Base-by-base conservation (phyloP, 2,797 vertebrate genomes). In the Leptoclinus maculatus region DNA sequence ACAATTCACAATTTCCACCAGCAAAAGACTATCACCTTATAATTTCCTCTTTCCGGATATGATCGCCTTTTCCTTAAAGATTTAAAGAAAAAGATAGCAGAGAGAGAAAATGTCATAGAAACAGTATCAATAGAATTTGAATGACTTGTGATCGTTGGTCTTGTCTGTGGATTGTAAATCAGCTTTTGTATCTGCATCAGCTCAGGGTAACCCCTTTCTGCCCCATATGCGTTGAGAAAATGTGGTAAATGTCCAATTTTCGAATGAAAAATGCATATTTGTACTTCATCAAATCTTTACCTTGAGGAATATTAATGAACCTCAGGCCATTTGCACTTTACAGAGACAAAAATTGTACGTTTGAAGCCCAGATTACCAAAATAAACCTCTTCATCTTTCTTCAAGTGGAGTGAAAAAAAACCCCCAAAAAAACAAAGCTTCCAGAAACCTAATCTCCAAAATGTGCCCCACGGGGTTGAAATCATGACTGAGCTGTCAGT, bases 401-500 rank as follows among this genome's bases (percentile, higher is more conserved):
- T 66, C 5, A 23, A 45, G 34, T 34, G 45, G 21, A 49, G 8
- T 23, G 19, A 60, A 73, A 63, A 54, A 57, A 64, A n/a, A n/a
- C 0, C 7, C 3, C 4, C 21, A 14, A 27, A 27, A 53, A 23
- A 12, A 62, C 16, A 16, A 66, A 8, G 7, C 58, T 74, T 75
- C 47, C 16, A 39, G 49, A 56, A 82, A 67, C 12, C 27, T 36
- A 60, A 84, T 71, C 27, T 74, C 73, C 49, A 49, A 38, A 23
- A 57, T 45, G 41, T 69, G 76, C 68, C 76, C 71, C 80, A 39
- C 43, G 63, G 73, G 73, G 62, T 75, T 80, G 69, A 84, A 86
- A 87, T 82, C 80, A 74, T 14, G 56, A 82, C 80, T 64, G 83
- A 88, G 80, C 79, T 85, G 82, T 87, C 84, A 69, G 82, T 59